Percentiles rank a stretch among this genome's conserved stretches.
These are phyloP conservation scores for Cheilosia vernalis DNA, from an alignment of 2,888 invertebrate genomes.

Conservation along the genomic window DNA sequence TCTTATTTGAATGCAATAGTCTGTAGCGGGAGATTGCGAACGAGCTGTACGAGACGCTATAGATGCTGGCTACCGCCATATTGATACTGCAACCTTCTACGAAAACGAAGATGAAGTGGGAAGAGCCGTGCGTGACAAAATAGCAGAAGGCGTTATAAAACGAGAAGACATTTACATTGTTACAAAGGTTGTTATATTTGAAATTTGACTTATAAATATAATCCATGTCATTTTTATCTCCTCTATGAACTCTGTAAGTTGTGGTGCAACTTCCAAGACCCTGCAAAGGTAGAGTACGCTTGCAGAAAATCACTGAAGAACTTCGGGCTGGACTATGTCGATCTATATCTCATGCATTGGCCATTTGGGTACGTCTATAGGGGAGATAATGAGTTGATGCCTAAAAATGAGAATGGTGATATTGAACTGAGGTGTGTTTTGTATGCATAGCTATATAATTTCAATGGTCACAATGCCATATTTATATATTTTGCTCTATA, in stretches of 20 bases:
- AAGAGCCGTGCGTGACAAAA: slow-evolving; percentile 82
- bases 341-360: slow-evolving; percentile 83
- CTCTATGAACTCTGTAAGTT: slow-evolving; percentile 83
- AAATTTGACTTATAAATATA: too few species aligned
- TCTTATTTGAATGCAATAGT: slow-evolving; percentile 76
- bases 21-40: slow-evolving; percentile 81
- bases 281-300: slow-evolving; percentile 89
- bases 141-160: slow-evolving; percentile 83
- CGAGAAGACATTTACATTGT: slow-evolving; percentile 83
- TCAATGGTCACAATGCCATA: too few species aligned
- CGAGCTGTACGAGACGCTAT: slow-evolving; percentile 83
- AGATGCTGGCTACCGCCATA: slow-evolving; percentile 85
- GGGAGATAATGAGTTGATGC: slow-evolving; percentile 86
- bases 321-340: slow-evolving; percentile 86
- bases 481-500: slow-evolving; percentile 42
- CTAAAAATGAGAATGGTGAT: slow-evolving; percentile 86
- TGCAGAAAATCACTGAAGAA: slow-evolving; percentile 88
- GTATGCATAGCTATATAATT: neutral
- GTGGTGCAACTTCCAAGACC: slow-evolving; percentile 94
- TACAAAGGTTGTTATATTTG: slow-evolving; percentile 82
- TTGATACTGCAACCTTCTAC: slow-evolving; percentile 85
- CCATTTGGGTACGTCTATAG: slow-evolving; percentile 81
- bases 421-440: slow-evolving; percentile 77
- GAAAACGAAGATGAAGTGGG: slow-evolving; percentile 84
- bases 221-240: neutral